These are phyloP conservation scores for Sternarchorhynchus goeldii DNA, from an alignment of 2,797 vertebrate species.

Conservation along the genomic window DNA sequence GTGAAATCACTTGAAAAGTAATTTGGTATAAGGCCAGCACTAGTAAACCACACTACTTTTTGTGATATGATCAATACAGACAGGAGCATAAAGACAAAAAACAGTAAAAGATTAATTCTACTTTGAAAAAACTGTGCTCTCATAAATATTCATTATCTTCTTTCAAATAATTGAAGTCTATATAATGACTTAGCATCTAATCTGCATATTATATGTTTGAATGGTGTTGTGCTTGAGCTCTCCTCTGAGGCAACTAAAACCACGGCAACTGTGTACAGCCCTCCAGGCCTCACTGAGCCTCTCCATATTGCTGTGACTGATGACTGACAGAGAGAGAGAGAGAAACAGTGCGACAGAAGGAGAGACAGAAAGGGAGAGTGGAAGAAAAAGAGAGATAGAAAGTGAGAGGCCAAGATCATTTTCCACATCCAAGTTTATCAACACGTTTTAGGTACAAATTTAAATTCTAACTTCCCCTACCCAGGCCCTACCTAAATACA, in stretches of 20 bases:
- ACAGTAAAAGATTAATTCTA: slow-evolving; percentile 25
- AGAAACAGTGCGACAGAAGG: background rate
- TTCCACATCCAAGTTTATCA: background rate
- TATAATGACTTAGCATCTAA: slow-evolving; percentile 46
- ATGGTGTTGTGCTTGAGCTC: slow-evolving; percentile 12
- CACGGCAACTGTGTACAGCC: slow-evolving; percentile 9
- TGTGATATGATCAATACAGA: background rate
- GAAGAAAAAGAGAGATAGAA: background rate
- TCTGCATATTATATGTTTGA: slow-evolving; percentile 43
- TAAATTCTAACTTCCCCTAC: background rate
- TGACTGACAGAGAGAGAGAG: background rate
- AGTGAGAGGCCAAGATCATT: background rate
- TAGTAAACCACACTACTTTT: no score
- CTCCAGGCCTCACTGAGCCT: background rate
- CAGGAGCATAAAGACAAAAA: background rate
- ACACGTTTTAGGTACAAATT: slow-evolving; percentile 2
- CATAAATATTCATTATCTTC: slow-evolving; percentile 48
- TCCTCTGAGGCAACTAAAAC: slow-evolving; percentile 31
- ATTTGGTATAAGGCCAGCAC: no score
- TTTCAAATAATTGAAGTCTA: slow-evolving; percentile 47
- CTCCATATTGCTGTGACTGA: slow-evolving; percentile 1
- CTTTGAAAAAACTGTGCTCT: slow-evolving; percentile 19
- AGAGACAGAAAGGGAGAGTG: background rate
- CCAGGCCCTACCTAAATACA: background rate
- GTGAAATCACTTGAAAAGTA: no score